These are phyloP conservation scores for Iphiclides podalirius DNA, from an alignment of 2,888 invertebrate genomes.

Conservation along the genomic window DNA sequence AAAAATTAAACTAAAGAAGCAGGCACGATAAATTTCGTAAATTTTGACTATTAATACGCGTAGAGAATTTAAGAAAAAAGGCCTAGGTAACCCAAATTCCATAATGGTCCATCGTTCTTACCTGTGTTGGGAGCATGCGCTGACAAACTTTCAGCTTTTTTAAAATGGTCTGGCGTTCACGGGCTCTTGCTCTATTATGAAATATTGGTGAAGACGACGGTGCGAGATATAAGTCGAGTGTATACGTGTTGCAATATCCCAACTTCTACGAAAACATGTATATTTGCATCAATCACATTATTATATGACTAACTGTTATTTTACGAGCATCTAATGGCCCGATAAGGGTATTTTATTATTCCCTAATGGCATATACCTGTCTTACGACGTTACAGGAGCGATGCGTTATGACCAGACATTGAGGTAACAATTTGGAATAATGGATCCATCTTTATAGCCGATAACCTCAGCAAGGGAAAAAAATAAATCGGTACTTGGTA, in stretches of 20 bases:
- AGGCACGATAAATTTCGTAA: too few relatives aligned
- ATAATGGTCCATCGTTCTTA: too few relatives aligned
- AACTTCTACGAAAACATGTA: conserved; percentile 57
- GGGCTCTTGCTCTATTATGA: not conserved
- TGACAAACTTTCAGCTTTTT: too few relatives aligned
- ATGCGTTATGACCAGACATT: conserved; percentile 71
- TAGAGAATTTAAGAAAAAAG: too few relatives aligned
- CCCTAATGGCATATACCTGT: conserved; percentile 79
- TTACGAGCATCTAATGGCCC: conserved; percentile 76
- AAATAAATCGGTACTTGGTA: not conserved
- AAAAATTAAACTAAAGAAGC: too few relatives aligned
- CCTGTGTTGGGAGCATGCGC: too few relatives aligned
- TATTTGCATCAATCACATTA: conserved; percentile 76
- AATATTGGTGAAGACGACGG: conserved; percentile 1
- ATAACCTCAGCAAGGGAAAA: conserved; percentile 36
- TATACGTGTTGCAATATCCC: conserved; percentile 26
- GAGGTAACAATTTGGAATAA: conserved; percentile 71
- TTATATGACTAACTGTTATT: conserved; percentile 79
- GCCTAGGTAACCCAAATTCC: too few relatives aligned
- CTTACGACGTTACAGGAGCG: conserved; percentile 58
- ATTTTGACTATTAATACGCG: too few relatives aligned
- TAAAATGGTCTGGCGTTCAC: too few relatives aligned
- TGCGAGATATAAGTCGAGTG: conserved; percentile 9
- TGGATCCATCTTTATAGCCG: conserved; percentile 66
- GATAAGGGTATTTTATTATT: conserved; percentile 78